phyloP scores from a whole-genome alignment of 2,113 vertebrate genomes.

The Embiotoca jacksoni region DNA sequence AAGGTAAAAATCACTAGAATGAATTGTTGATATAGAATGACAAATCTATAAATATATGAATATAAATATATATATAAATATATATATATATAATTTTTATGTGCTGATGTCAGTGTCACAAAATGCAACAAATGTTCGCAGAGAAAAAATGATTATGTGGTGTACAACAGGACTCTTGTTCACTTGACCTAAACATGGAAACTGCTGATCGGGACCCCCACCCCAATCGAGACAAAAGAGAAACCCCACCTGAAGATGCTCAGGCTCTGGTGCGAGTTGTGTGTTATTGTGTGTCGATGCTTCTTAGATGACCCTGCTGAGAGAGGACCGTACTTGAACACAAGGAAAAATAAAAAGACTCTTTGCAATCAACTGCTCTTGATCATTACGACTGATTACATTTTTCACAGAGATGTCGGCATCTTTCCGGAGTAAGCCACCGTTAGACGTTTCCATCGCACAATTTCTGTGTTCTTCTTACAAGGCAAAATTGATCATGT shows the following conservation, averaged over 20 bases:
- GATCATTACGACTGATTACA: conserved; percentile 5
- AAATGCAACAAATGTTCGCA: conserved; percentile 83
- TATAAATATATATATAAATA: conserved; percentile 84
- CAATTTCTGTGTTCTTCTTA: neutral
- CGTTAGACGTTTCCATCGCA: neutral
- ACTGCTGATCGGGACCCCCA: conserved; percentile 58
- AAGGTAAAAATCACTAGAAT: conserved; percentile 81
- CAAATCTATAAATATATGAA: conserved; percentile 85
- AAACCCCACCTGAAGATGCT: conserved; percentile 82
- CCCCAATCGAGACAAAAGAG: conserved; percentile 69
- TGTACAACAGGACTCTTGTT: conserved; percentile 82
- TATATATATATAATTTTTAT: conserved; percentile 89
- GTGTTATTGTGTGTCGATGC: conserved; percentile 85
- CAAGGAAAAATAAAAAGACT: conserved; percentile 85
- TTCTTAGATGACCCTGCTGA: conserved; percentile 86
- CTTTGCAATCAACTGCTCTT: conserved; percentile 80
- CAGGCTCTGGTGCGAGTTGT: conserved; percentile 85
- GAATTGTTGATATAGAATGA: conserved; percentile 87
- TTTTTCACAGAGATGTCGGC: neutral
- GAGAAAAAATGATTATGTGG: conserved; percentile 75
- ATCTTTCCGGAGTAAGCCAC: neutral
- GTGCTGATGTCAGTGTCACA: conserved; percentile 87
- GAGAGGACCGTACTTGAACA: conserved; percentile 85
- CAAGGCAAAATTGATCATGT: neutral
- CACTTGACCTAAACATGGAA: conserved; percentile 80